Evolutionary conservation across 2,797 vertebrate genomes (phyloP).

Genomic region (Manis crassicaudata): DNA sequence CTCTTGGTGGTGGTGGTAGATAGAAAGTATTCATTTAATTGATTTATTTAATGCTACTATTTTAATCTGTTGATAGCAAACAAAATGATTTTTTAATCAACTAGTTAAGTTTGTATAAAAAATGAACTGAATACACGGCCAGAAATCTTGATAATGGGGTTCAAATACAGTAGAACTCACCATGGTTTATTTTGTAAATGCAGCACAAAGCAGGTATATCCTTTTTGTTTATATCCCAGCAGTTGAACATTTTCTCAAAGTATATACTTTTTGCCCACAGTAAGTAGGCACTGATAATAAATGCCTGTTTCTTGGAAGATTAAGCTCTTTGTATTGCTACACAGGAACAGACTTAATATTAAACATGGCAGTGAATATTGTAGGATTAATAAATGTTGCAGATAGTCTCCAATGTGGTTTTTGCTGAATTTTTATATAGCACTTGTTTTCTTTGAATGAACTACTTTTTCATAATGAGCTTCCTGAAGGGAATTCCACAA

Average conservation of each 20-base stretch:
- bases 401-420: background rate
- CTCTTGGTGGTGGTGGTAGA: constrained; percentile 57
- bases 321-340: background rate
- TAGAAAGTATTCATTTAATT: constrained; percentile 14
- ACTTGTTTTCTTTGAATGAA: background rate
- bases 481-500: background rate
- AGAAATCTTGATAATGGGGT: background rate
- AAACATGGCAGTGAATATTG: background rate
- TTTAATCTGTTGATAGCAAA: background rate
- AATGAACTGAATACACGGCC: background rate
- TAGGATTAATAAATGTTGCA: background rate
- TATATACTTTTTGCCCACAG: background rate
- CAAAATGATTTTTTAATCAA: constrained; percentile 40
- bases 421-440: background rate
- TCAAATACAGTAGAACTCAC: background rate
- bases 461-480: background rate
- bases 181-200: background rate
- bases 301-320: constrained; percentile 31
- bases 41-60: background rate
- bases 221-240: constrained; percentile 32
- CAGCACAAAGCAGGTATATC: background rate
- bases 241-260: constrained; percentile 13
- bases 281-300: background rate
- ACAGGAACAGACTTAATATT: background rate
- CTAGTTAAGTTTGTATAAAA: background rate